Percentiles rank a stretch among this genome's conserved stretches.
phyloP scores from a whole-genome alignment of 1,140 invertebrate genomes.

The Plutomurus gul region DNA sequence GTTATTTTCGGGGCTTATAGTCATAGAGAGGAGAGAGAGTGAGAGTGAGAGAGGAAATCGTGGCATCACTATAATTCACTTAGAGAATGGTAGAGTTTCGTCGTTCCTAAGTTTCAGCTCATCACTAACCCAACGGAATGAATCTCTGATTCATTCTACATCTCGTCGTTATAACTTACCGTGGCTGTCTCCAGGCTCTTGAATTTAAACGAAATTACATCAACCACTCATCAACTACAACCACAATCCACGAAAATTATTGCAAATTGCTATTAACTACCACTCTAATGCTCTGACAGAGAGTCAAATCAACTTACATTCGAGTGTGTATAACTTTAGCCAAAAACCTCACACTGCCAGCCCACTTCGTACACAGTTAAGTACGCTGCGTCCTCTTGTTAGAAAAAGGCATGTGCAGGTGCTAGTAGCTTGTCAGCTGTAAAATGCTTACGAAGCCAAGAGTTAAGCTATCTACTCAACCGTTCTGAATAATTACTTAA shows the following conservation, averaged over 20 bases:
- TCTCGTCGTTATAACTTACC: neutral
- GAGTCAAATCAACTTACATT: neutral
- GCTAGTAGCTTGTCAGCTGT: too few species aligned
- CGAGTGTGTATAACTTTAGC: neutral
- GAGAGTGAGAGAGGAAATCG: neutral
- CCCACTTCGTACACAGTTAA: too few species aligned
- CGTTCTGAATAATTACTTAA: constrained; percentile 7
- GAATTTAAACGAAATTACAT: neutral
- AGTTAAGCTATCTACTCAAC: neutral
- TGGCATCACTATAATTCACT: constrained; percentile 9
- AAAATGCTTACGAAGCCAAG: neutral
- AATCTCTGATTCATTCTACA: neutral
- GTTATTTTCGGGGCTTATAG: neutral
- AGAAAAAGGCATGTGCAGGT: too few species aligned
- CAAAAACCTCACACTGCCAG: too few species aligned
- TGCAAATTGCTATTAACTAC: constrained; percentile 35
- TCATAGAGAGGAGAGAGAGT: neutral
- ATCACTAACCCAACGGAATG: neutral
- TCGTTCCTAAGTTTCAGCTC: neutral
- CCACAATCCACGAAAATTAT: constrained; percentile 34
- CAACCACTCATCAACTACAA: constrained; percentile 30
- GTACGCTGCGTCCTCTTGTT: too few species aligned
- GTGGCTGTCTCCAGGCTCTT: neutral
- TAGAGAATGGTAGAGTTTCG: neutral
- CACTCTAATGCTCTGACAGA: constrained; percentile 4